phyloP scores from a whole-genome alignment of 2,797 vertebrate genomes.

The Ctenosaura bakeri region DNA sequence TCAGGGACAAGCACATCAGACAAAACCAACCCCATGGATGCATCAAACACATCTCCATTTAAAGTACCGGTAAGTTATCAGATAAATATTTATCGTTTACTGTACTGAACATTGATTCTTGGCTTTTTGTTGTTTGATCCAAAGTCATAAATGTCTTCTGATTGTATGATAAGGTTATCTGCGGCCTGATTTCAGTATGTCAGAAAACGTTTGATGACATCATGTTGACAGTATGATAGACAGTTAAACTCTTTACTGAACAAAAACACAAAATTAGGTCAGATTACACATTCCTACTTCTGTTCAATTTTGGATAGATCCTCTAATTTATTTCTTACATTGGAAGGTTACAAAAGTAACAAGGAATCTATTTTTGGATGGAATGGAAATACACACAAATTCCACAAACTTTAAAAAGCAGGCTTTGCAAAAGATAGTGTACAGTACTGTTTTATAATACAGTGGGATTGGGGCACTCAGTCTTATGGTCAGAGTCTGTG shows the following conservation, averaged over 20 bases:
- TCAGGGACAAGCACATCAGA: constrained; percentile 92
- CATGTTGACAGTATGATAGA: constrained; percentile 23
- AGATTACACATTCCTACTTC: not conserved
- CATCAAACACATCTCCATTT: constrained; percentile 92
- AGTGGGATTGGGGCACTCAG: not conserved
- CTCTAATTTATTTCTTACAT: not conserved
- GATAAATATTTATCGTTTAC: constrained; percentile 6
- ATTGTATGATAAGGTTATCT: not conserved
- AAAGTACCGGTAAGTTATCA: constrained; percentile 90
- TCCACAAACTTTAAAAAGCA: not conserved
- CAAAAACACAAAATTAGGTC: constrained; percentile 14
- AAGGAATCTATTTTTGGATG: not conserved
- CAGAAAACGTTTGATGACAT: constrained; percentile 36
- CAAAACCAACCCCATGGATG: constrained; percentile 88
- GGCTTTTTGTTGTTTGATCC: constrained; percentile 38
- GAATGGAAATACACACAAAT: not conserved
- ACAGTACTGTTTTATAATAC: not conserved
- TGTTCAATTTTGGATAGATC: not conserved
- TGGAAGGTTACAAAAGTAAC: not conserved
- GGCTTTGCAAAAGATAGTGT: not conserved
- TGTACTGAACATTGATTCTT: constrained; percentile 21
- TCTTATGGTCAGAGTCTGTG: not conserved
- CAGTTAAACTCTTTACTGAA: constrained; percentile 38
- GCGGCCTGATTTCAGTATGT: not conserved
- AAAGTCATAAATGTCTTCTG: constrained; percentile 35